phyloP scores from a whole-genome alignment of 1,140 invertebrate species.

The Cecropterus lyciades region DNA sequence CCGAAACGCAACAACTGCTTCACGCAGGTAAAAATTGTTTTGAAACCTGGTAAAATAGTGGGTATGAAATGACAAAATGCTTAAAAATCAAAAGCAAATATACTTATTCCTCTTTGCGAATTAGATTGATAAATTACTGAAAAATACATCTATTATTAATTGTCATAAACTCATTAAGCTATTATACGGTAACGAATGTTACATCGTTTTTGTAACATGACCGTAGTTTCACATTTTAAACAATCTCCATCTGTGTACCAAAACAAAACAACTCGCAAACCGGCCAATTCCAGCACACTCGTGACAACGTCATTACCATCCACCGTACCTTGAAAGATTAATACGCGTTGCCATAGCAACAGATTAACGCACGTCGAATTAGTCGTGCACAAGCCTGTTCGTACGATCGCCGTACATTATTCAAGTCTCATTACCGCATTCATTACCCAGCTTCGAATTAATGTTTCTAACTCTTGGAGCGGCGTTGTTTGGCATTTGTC shows the following conservation, averaged over 20 bases:
- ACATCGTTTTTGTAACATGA: too few relatives aligned
- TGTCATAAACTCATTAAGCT: too few relatives aligned
- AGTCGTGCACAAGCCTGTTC: constrained; percentile 28
- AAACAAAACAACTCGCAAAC: constrained; percentile 8
- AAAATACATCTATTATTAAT: too few relatives aligned
- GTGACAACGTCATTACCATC: constrained; percentile 26
- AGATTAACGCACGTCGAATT: constrained; percentile 35
- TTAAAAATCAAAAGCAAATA: too few relatives aligned
- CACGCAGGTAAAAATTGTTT: too few relatives aligned
- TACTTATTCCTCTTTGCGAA: too few relatives aligned
- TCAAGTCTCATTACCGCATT: constrained; percentile 37
- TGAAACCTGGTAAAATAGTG: too few relatives aligned
- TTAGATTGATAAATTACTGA: too few relatives aligned
- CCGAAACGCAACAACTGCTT: too few relatives aligned
- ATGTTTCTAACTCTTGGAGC: constrained; percentile 20
- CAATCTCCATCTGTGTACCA: not conserved
- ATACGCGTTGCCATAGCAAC: constrained; percentile 34
- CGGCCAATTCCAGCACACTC: constrained; percentile 2
- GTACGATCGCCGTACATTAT: constrained; percentile 36
- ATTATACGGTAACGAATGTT: too few relatives aligned
- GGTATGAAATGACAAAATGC: too few relatives aligned
- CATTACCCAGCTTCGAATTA: constrained; percentile 33
- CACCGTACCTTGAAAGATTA: constrained; percentile 33
- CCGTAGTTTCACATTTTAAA: too few relatives aligned
- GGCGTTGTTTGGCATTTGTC: constrained; percentile 11